Base-by-base conservation (phyloP, 2,888 invertebrate genomes). In the Lepidocyrtinus sp. region DNA sequence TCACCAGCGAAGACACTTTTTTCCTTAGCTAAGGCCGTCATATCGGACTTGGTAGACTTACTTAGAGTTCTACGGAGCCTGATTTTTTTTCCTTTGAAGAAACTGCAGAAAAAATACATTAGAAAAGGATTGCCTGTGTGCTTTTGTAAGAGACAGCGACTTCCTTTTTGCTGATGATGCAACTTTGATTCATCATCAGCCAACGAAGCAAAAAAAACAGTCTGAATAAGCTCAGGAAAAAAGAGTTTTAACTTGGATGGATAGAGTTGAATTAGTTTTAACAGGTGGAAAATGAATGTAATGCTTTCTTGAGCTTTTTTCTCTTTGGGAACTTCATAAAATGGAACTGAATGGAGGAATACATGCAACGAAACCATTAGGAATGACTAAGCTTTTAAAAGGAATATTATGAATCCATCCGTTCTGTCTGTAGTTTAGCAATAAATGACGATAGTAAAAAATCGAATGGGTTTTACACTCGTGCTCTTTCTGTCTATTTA, bases 1-100 rank as follows among this genome's bases (percentile, higher is more conserved):
- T 86, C 85, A 85, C 86, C 85, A 85, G 72, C 84, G 83, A 84
- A n/a, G 84, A 86, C 83, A 84, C 82, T 83, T 83, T 86, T 84
- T 86, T 84, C 75, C 67, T n/a, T n/a, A n/a, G n/a, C n/a, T n/a
- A n/a, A n/a, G n/a, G n/a, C n/a, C n/a, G n/a, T n/a, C n/a, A n/a
- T n/a, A n/a, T n/a, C 12, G 27, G n/a, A 26, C 26, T 22, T 2
- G 63, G 7, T 27, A 21, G 64, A n/a, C 19, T 15, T 62, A 12
- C 62, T 62, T 12, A 1, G 24, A 62, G 12, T 59, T 15, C 17
- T 25, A 22, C 45, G 45, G 45, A n/a, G n/a, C n/a, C n/a, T n/a
- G n/a, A n/a, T n/a, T n/a, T n/a, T n/a, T n/a, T n/a, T n/a, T n/a
- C n/a, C n/a, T n/a, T n/a, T n/a, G n/a, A 67, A 46, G 26, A 75